Evolutionary conservation across 2,113 vertebrate species (phyloP), one percentile per base, ranked within the genome.

Genomic region (Coturnix japonica): DNA sequence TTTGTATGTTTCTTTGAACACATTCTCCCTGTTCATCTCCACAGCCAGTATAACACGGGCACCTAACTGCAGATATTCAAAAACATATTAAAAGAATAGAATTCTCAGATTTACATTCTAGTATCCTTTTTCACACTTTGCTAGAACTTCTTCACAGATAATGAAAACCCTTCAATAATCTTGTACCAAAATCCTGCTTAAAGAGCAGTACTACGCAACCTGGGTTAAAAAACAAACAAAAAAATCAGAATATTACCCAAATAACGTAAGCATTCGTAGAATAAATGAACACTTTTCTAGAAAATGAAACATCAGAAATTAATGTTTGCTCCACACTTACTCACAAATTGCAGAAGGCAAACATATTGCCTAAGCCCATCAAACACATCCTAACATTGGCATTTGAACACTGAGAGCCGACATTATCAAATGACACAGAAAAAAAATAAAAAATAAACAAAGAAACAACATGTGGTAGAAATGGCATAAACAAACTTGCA

Each of bases 381-480:
- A 88, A 94, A 59, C 88, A 94, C 2, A 2, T 73, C 85, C 97
- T 93, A 97, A 97, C 92, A 92, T 84, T 81, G 91, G 73, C 86
- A 88, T 87, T 91, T 59, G 28, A 97, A 97, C 97, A 94, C 95
- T 95, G 96, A 97, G 80, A 96, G 96, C 95, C 96, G 96, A 98
- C 97, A 69, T 10, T 95, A 97, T 87, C 91, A 93, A 96, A 96
- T 87, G 89, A 97, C 96, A 97, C 94, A 95, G 90, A 92, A 89
- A 93, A 49, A 77, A 91, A 91, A 89, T 11, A 13, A 77, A 91
- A 90, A 89, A 37, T 8, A 37, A 37, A 94, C 94, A 94, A 89
- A 97, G 88, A 95, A 97, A 97, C 43, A 78, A 96, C 9, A 83
- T 83, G 91, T 95, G 97, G 89, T 81, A 93, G 74, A 89, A 89